A percentile compares a stretch with the other conserved stretches of the same genome.
phyloP scores from a whole-genome alignment of 2,888 invertebrate species.

The Cataglyphis altisquamis region DNA sequence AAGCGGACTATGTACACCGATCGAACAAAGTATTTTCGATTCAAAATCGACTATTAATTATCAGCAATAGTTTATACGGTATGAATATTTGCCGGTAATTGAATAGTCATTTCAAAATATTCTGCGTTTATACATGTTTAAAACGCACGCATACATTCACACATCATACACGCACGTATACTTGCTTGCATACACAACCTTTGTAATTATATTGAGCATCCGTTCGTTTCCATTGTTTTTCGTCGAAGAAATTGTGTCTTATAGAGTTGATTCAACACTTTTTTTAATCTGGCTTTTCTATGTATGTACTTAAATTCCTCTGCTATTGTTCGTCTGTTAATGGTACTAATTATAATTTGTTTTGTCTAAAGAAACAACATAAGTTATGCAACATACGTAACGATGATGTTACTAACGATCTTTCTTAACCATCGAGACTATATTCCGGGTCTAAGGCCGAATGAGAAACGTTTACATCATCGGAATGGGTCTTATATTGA shows the following conservation, averaged over 20 bases:
- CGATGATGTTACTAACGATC: not conserved
- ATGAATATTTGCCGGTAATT: constrained; percentile 23
- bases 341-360: constrained; percentile 17
- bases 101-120: constrained; percentile 27
- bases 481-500: constrained; percentile 61
- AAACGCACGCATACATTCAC: not conserved
- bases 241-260: constrained; percentile 19
- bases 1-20: constrained; percentile 28
- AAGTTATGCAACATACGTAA: constrained; percentile 3
- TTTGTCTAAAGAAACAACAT: constrained; percentile 32
- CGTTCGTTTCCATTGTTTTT: constrained; percentile 16
- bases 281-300: not conserved
- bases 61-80: constrained; percentile 1
- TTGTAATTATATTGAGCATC: constrained; percentile 49
- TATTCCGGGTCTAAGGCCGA: constrained; percentile 67
- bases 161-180: not conserved
- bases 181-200: not conserved
- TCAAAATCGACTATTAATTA: constrained; percentile 28
- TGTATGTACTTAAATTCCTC: constrained; percentile 3
- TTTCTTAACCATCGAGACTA: constrained; percentile 66
- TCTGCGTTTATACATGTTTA: constrained; percentile 8
- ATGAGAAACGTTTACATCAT: constrained; percentile 58
- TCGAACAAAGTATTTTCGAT: not conserved
- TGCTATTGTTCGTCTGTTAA: constrained; percentile 2
- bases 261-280: constrained; percentile 18